phyloP scores from a whole-genome alignment of 2,113 vertebrate species.

The Fukomys damarensis region DNA sequence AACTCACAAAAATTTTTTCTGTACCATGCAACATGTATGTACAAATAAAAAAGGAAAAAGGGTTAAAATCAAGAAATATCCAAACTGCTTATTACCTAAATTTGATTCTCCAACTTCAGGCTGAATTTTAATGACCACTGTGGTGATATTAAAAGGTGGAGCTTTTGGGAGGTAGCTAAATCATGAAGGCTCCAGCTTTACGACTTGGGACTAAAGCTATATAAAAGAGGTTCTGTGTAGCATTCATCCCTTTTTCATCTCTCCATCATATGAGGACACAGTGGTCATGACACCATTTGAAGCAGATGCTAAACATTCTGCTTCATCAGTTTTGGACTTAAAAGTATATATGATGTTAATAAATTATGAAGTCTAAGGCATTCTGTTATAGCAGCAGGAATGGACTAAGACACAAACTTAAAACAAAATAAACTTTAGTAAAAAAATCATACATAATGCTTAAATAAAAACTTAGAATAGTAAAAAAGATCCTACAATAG shows the following conservation, averaged over 20 bases:
- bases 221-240: neutral
- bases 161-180: neutral
- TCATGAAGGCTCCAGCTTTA: neutral
- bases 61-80: neutral
- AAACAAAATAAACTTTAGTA: conserved; percentile 2
- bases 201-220: neutral
- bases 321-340: neutral
- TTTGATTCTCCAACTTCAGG: neutral
- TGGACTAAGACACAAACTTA: neutral
- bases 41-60: neutral
- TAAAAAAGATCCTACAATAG: neutral
- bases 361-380: neutral
- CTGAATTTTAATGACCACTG: neutral
- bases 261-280: neutral
- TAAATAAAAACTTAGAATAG: conserved; percentile 15
- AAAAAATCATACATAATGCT: neutral
- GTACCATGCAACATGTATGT: neutral
- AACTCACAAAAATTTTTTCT: neutral
- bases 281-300: neutral
- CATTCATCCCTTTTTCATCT: neutral
- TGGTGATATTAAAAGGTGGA: neutral
- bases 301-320: neutral
- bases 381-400: neutral
- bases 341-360: neutral
- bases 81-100: neutral